A percentile compares a stretch with the other conserved stretches of the same genome.
Evolutionary conservation across 64 coral and sea anemone genomes (phyloP).

Genomic region (Cladopsammia gracilis): DNA sequence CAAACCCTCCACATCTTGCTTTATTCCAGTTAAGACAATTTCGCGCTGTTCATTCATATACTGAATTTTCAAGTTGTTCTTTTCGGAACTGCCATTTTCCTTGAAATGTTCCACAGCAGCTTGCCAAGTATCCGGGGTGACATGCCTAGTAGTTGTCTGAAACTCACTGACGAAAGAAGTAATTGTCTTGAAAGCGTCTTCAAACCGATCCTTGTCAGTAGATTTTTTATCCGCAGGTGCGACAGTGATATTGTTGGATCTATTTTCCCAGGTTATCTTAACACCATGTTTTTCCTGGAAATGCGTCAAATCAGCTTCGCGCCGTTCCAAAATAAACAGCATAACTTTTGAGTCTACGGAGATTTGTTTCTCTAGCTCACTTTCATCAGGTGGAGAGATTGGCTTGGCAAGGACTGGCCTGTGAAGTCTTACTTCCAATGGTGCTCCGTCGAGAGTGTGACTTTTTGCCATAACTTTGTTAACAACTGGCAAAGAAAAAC

Average conservation of each 20-base stretch:
- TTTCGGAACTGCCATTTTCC: neutral
- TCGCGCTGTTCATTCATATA: neutral
- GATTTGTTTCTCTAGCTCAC: neutral
- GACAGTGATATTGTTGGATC: neutral
- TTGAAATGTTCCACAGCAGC: neutral
- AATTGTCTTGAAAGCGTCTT: neutral
- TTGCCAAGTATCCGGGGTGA: neutral
- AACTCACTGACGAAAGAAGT: neutral
- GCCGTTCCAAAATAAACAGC: neutral
- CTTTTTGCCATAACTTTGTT: neutral
- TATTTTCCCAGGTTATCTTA: neutral
- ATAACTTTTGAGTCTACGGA: neutral
- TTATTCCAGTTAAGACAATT: neutral
- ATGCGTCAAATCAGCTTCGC: too few species aligned
- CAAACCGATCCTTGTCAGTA: neutral
- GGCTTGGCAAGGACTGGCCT: neutral
- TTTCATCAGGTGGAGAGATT: neutral
- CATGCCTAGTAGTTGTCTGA: neutral
- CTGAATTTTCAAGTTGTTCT: neutral
- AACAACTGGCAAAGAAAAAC: neutral
- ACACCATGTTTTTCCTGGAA: neutral
- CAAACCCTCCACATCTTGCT: slow-evolving; percentile 6
- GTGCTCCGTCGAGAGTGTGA: neutral
- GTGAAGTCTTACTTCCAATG: neutral
- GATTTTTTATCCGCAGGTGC: neutral